A percentile compares a stretch with the other conserved stretches of the same genome.
Conservation (phyloP, 1,140 invertebrate species). For the Scaptodrosophila lebanonensis region DNA sequence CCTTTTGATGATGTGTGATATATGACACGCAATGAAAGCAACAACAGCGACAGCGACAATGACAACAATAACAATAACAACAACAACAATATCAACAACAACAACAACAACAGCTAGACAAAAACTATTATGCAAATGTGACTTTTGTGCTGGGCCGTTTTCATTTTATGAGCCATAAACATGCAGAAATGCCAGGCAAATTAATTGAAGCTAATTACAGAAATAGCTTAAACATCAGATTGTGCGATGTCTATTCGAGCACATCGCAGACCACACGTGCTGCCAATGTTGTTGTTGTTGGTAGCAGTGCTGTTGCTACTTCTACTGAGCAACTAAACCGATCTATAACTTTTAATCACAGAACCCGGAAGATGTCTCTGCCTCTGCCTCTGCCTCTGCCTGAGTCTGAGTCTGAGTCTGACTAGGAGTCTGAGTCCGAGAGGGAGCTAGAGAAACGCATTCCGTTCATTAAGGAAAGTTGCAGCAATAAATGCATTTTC, state of each 20-base stretch:
- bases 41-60: too few species aligned
- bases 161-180: constrained; percentile 61
- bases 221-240: too few species aligned
- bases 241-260: too few species aligned
- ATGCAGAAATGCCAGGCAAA: constrained; percentile 48
- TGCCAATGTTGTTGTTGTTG: constrained; percentile 19
- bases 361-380: constrained; percentile 59
- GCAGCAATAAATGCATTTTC: constrained; percentile 72
- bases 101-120: too few species aligned
- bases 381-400: constrained; percentile 1
- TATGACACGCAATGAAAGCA: constrained; percentile 65
- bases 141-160: too few species aligned
- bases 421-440: neutral
- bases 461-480: constrained; percentile 61
- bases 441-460: constrained; percentile 28
- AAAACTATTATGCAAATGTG: constrained; percentile 62
- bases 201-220: constrained; percentile 70
- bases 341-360: too few species aligned
- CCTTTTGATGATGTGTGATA: constrained; percentile 69
- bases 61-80: too few species aligned
- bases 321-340: too few species aligned
- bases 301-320: neutral
- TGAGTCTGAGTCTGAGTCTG: neutral
- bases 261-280: constrained; percentile 56
- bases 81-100: too few species aligned